Evolutionary conservation across 1,140 invertebrate species (phyloP).

Genomic region (Megathymus violae): DNA sequence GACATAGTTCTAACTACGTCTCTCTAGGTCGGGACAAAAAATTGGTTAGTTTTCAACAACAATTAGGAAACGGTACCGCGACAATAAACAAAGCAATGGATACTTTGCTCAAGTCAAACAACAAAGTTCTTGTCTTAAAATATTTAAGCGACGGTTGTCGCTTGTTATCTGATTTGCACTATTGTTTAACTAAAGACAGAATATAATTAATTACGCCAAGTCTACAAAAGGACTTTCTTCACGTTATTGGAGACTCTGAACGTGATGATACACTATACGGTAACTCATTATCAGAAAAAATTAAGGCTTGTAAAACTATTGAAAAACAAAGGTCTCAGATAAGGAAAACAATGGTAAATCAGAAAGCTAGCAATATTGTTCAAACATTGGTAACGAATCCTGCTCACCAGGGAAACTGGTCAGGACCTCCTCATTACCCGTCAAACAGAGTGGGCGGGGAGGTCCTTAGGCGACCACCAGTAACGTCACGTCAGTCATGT

Average conservation of each 20-base stretch:
- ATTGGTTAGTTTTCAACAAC: constrained; percentile 35
- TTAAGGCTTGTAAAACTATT: constrained; percentile 41
- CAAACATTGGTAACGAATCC: too few species aligned
- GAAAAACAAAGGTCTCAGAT: constrained; percentile 37
- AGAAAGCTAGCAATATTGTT: too few species aligned
- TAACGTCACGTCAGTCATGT: background rate
- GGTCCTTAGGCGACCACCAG: constrained; percentile 18
- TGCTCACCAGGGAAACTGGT: constrained; percentile 42
- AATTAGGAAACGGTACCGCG: constrained; percentile 31
- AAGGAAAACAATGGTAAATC: constrained; percentile 30
- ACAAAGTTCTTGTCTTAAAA: constrained; percentile 31
- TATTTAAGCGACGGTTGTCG: constrained; percentile 38
- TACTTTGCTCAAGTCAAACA: background rate
- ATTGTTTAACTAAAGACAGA: constrained; percentile 24
- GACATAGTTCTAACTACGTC: constrained; percentile 33
- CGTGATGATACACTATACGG: constrained; percentile 43
- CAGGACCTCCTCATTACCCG: constrained; percentile 37
- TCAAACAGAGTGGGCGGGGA: constrained; percentile 43
- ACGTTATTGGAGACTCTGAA: constrained; percentile 27
- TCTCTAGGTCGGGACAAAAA: constrained; percentile 43
- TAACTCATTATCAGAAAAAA: constrained; percentile 36
- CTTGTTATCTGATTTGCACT: constrained; percentile 40
- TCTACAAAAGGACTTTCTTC: constrained; percentile 38
- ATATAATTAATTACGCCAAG: constrained; percentile 38
- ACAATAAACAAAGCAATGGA: background rate